Evolutionary conservation across 2,888 invertebrate genomes (phyloP).

Genomic region (Arctia plantaginis): DNA sequence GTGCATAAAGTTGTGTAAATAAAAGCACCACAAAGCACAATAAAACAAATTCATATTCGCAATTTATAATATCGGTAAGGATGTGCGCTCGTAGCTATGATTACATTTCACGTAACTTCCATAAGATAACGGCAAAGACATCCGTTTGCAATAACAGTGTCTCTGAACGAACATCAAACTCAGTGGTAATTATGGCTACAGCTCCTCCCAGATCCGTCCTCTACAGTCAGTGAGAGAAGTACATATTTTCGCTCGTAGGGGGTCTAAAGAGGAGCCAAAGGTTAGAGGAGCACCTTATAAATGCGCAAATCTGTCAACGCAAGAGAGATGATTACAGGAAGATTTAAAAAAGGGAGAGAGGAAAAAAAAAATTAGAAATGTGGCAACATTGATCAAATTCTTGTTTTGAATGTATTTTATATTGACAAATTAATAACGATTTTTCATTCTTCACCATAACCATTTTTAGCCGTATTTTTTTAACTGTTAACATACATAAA

Average conservation of each 20-base stretch:
- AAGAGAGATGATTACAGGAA: neutral
- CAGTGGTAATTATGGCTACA: neutral
- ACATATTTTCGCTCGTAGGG: neutral
- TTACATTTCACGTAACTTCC: slow-evolving; percentile 14
- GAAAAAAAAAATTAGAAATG: no score
- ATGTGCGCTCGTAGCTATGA: slow-evolving; percentile 1
- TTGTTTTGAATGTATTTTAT: no score
- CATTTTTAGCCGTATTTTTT: neutral
- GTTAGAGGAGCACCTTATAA: neutral
- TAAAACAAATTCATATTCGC: no score
- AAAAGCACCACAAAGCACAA: no score
- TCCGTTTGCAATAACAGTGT: slow-evolving; percentile 13
- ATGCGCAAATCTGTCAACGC: no score
- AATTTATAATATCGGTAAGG: slow-evolving; percentile 9
- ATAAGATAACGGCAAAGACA: slow-evolving; percentile 2
- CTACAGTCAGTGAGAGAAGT: neutral
- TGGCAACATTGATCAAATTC: no score
- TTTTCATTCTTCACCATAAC: neutral
- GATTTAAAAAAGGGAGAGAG: neutral
- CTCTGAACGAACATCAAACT: neutral
- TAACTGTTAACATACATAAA: slow-evolving; percentile 25
- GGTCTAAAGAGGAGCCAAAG: neutral
- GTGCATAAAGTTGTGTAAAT: no score
- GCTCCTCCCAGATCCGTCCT: neutral
- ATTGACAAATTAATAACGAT: neutral